phyloP scores from a whole-genome alignment of 2,797 vertebrate species.

The Microctenopoma stevenorrisi region DNA sequence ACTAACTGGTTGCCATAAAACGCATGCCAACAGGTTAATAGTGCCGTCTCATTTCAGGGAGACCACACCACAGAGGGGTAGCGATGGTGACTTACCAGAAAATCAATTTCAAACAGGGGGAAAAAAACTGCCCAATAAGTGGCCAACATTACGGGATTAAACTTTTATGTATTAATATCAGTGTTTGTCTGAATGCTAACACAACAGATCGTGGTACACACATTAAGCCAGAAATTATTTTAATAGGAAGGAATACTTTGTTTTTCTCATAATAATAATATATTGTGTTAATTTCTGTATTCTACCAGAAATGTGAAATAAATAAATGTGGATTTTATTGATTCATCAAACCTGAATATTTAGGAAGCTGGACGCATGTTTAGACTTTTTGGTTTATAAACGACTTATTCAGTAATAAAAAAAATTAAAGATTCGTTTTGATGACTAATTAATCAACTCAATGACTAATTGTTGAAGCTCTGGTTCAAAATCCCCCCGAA shows the following conservation, averaged over 20 bases:
- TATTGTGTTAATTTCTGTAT: too few relatives aligned
- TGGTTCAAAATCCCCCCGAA: too few relatives aligned
- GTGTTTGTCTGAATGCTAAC: neutral
- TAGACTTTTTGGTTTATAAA: neutral
- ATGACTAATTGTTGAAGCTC: too few relatives aligned
- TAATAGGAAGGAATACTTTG: neutral
- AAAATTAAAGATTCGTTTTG: too few relatives aligned
- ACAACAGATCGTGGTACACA: neutral
- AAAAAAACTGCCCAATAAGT: neutral
- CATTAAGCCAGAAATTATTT: neutral
- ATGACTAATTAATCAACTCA: too few relatives aligned
- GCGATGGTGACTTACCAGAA: neutral
- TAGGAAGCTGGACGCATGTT: too few relatives aligned
- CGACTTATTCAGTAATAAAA: too few relatives aligned
- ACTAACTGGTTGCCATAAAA: neutral
- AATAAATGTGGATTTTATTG: neutral
- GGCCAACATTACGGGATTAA: too few relatives aligned
- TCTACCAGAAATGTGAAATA: too few relatives aligned
- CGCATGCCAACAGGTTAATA: constrained; percentile 4
- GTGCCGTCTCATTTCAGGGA: neutral
- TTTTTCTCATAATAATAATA: neutral
- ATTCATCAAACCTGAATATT: neutral
- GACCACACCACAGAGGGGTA: neutral
- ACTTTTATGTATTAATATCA: neutral
- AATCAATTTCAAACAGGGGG: neutral